Evolutionary conservation across 1,140 invertebrate species (phyloP), one percentile per base, ranked within the genome.

Genomic region (Philotrypesis tridentata): DNA sequence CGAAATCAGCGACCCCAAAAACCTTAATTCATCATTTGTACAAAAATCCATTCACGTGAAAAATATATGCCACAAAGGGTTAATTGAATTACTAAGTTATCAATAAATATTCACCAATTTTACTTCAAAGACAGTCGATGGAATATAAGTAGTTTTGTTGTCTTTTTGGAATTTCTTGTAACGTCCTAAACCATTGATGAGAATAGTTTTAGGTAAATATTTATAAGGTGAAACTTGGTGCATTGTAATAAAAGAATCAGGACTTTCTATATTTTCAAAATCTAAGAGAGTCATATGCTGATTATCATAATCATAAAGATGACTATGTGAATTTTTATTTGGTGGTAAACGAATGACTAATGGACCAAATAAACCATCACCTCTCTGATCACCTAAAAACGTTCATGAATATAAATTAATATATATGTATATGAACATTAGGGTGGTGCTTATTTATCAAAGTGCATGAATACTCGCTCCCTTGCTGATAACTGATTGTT

Each of bases 351-450:
- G 90, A 12, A 97, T 93, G 27, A 97, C 94, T 23, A 97, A 90
- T 0, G 95, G 91, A 0, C 97, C 97, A 80, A 95, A 96, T 0
- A 95, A 93, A 0, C 97, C 97, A 86, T 98, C 97, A 9, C 95
- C 94, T 29, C 96, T 89, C 90, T 97, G 97, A 89, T 96, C 94
- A 21, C 96, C 96, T 90, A 92, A 92, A 77, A 29, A 21, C 71
- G 23, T 55, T 29, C 67, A 71, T 23, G 9, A 25, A 74, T 33
- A 37, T n/a, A n/a, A 14, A 14, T 23, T 1, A 23, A 21, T 12
- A 55, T 76, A 60, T 12, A 29, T n/a, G 9, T 27, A 2, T 40
- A 0, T 31, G 4, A 55, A 25, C 21, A 23, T 12, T 29, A n/a
- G n/a, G n/a, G n/a, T n/a, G n/a, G n/a, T n/a, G n/a, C n/a, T n/a